Percentiles rank a stretch among this genome's conserved stretches.
phyloP scores from a whole-genome alignment of 23 tunicate genomes.

The Trididemnum clinides region DNA sequence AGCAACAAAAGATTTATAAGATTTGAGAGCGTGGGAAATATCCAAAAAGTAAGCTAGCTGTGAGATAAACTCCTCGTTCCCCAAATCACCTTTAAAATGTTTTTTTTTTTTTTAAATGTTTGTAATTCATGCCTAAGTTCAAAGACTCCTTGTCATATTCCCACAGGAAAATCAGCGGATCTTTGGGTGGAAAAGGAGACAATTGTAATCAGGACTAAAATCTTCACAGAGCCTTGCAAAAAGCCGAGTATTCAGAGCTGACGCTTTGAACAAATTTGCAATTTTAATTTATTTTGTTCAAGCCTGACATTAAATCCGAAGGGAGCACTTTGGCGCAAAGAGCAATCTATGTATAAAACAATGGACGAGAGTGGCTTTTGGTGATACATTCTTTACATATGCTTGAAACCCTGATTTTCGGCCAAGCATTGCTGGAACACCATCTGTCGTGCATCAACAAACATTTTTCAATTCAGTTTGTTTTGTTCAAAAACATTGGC shows the following conservation, averaged over 20 bases:
- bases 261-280: too few relatives aligned
- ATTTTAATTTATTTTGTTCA: too few relatives aligned
- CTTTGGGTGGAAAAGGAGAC: slow-evolving; percentile 62
- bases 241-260: slow-evolving; percentile 55
- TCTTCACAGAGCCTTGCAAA: slow-evolving; percentile 61
- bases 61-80: too few relatives aligned
- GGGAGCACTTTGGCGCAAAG: slow-evolving; percentile 75
- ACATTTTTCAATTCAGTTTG: slow-evolving; percentile 53
- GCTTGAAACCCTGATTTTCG: too few relatives aligned
- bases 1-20: too few relatives aligned
- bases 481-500: slow-evolving; percentile 44
- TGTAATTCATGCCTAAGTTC: too few relatives aligned
- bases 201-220: slow-evolving; percentile 49
- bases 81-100: too few relatives aligned
- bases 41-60: too few relatives aligned
- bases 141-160: slow-evolving; percentile 46
- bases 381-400: slow-evolving; percentile 47
- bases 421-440: slow-evolving; percentile 70
- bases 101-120: too few relatives aligned
- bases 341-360: slow-evolving; percentile 76
- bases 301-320: slow-evolving; percentile 47
- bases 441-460: slow-evolving; percentile 63
- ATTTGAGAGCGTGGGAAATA: too few relatives aligned
- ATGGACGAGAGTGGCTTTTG: too few relatives aligned
- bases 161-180: slow-evolving; percentile 50